Evolutionary conservation across 2,888 invertebrate species (phyloP).

Genomic region (Cephus spinipes): DNA sequence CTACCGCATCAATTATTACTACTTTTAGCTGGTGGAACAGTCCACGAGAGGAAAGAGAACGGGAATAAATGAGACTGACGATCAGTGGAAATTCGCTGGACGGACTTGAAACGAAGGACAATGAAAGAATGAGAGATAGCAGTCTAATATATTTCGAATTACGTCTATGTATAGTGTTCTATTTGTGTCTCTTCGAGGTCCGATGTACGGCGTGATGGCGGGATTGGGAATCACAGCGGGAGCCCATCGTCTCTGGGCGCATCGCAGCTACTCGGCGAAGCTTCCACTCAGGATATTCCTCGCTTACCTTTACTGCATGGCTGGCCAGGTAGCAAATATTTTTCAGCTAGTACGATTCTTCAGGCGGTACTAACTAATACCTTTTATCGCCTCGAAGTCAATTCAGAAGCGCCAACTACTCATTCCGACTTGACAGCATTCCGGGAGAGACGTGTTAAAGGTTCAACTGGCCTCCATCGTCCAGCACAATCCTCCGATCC

Average conservation of each 20-base stretch:
- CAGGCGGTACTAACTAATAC: no score
- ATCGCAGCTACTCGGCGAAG: slow-evolving; percentile 86
- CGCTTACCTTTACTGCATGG: slow-evolving; percentile 85
- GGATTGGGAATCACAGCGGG: slow-evolving; percentile 89
- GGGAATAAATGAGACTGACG: no score
- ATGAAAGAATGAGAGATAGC: no score
- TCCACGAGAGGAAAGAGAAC: no score
- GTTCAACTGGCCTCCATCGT: no score
- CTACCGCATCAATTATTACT: no score
- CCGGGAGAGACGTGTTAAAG: not conserved
- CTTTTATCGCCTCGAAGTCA: no score
- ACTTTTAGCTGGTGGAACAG: no score
- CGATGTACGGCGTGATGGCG: slow-evolving; percentile 38
- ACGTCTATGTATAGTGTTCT: not conserved
- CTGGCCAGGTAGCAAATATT: slow-evolving; percentile 79
- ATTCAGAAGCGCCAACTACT: no score
- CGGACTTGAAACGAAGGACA: no score
- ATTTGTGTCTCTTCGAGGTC: slow-evolving; percentile 36
- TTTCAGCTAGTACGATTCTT: not conserved
- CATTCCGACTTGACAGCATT: not conserved
- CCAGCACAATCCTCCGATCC: not conserved
- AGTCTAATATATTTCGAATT: no score
- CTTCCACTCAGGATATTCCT: slow-evolving; percentile 80
- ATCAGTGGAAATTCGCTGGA: no score
- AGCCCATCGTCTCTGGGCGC: slow-evolving; percentile 94